A percentile compares a stretch with the other conserved stretches of the same genome.
phyloP scores from a whole-genome alignment of 2,888 invertebrate species.

The Mamestra brassicae region DNA sequence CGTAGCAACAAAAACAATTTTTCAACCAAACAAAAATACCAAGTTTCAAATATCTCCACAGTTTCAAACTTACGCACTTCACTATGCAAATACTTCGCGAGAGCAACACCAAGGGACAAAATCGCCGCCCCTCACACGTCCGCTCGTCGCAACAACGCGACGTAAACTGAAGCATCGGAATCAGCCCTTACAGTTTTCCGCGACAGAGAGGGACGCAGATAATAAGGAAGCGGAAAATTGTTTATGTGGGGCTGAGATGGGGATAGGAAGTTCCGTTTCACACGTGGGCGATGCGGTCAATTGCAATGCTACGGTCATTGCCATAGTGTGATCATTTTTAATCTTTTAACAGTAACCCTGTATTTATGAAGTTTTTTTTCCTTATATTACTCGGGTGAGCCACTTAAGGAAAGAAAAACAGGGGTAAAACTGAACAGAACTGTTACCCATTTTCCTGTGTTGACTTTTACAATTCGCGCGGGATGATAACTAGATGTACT shows the following conservation, averaged over 20 bases:
- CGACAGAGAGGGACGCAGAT: constrained; percentile 75
- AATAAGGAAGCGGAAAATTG: constrained; percentile 69
- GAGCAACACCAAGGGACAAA: constrained; percentile 66
- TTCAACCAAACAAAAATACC: constrained; percentile 34
- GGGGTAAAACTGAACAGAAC: constrained; percentile 12
- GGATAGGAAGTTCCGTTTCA: constrained; percentile 76
- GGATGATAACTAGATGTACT: constrained; percentile 36
- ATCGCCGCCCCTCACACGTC: constrained; percentile 70
- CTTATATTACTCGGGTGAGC: constrained; percentile 32
- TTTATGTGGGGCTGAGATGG: constrained; percentile 74
- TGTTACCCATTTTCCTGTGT: constrained; percentile 40
- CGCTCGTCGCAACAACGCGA: constrained; percentile 78
- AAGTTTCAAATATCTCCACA: constrained; percentile 58
- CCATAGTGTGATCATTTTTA: constrained; percentile 83
- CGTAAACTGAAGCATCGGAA: constrained; percentile 83
- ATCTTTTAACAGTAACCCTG: constrained; percentile 67
- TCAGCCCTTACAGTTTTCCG: constrained; percentile 85
- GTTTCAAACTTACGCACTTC: constrained; percentile 74
- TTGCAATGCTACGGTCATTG: constrained; percentile 89
- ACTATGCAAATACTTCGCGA: constrained; percentile 69
- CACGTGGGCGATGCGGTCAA: constrained; percentile 89
- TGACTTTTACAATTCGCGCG: constrained; percentile 48
- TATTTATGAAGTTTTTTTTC: constrained; percentile 62
- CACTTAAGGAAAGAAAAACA: constrained; percentile 39
- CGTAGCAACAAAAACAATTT: constrained; percentile 36